Evolutionary conservation across 2,888 invertebrate species (phyloP), one percentile per base, ranked within the genome.

Genomic region (Thera obeliscata): DNA sequence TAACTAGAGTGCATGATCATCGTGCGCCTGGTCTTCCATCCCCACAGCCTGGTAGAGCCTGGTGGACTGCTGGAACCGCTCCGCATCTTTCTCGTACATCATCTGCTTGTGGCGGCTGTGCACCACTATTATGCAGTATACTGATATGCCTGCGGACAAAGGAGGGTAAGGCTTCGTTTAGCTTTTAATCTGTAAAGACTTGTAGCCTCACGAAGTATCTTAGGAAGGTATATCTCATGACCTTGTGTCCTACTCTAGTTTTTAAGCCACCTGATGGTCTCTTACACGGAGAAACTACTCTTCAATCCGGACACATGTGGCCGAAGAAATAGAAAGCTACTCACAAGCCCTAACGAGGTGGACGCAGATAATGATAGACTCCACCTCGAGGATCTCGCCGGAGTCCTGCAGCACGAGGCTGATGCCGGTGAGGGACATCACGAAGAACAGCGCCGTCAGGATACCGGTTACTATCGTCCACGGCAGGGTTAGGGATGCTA

Each of bases 381-480:
- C 93, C 36, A 89, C 78, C 52, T 81, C 86, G 36, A 92, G 78
- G 77, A 84, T 81, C 56, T 86, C 80, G 0, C 90, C 89, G 7
- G 87, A 75, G 70, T 93, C 93, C 78, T 93, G 93, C 71, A 93
- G 81, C 67, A 93, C 84, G 50, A 93, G 86, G 73, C 93, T 93
- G 76, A 90, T 82, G 56, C 89, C 93, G 0, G 91, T 92, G 52
- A 93, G 84, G 41, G 88, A 84, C 76, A 92, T 81, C 43, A 89
- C 77, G 81, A 93, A 91, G 81, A 88, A 87, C n/a, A 87, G 75
- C 7, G 88, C 89, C 0, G 93, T 88, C 69, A 91, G 81, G 66
- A 92, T 89, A 8, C 93, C 93, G 0, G 90, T 92, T 74, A 93
- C 87, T 70, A 93, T 93, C 65, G 93, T 93, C 93, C 93, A 93